Base-by-base conservation (phyloP, 2,113 vertebrate genomes). In the Scopus umbretta region DNA sequence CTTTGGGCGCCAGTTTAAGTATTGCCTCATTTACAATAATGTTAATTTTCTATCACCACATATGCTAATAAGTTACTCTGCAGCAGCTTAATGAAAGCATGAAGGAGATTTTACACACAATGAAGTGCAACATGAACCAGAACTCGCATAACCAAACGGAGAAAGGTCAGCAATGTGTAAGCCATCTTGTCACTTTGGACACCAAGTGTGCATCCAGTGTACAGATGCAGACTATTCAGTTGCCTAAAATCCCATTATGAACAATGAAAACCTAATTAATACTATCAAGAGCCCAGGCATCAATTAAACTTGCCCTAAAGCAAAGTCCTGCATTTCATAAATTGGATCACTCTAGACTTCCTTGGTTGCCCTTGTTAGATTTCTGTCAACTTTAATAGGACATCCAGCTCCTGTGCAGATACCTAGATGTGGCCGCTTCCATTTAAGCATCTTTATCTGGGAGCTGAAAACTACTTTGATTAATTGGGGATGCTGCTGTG, bases 151-250 rank as follows among this genome's bases (percentile, higher is more conserved):
- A 80, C 26, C 80, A 68, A 80, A 40, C 0, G 1, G 82, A 95
- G 94, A 89, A 96, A 96, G 94, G 94, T 95, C 91, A 86, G 56
- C 52, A 96, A 96, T 88, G 58, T 23, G 88, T 91, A 95, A 96
- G 27, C 90, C 65, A 94, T 92, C 88, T 5, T 90, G 79, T 66
- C 90, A 66, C 94, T 95, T 58, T 80, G 85, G 81, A 87, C 93
- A 96, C 78, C 66, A n/a, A 75, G 53, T 5, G 43, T 23, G 61
- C 12, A 63, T 27, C 55, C 71, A 45, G 17, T 13, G 32, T 6
- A 58, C 9, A 84, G 47, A 78, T 9, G 9, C 16, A 76, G n/a
- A 68, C 26, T 72, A 45, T 21, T 53, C 38, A n/a, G 63, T 19
- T 73, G 78, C 67, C 88, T 71, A 56, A 89, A 93, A 87, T 71